These are phyloP conservation scores for Melinaea marsaeus DNA, from an alignment of 2,888 invertebrate genomes.

Conservation along the genomic window DNA sequence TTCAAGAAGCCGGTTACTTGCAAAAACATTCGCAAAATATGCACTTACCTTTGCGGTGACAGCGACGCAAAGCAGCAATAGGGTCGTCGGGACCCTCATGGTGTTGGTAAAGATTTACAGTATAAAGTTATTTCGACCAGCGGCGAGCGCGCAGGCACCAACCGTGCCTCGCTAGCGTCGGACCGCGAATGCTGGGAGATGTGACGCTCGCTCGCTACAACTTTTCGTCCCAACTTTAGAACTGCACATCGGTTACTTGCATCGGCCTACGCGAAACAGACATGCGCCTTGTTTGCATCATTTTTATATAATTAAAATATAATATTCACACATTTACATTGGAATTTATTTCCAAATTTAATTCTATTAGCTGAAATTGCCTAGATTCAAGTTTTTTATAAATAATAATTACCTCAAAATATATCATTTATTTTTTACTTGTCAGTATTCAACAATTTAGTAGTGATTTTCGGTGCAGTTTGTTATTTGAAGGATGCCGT, in stretches of 20 bases:
- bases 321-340: too few species aligned
- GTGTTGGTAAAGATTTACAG: constrained; percentile 39
- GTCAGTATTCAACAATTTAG: background rate
- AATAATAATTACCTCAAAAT: background rate
- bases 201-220: constrained; percentile 39
- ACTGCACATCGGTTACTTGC: constrained; percentile 38
- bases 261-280: constrained; percentile 44
- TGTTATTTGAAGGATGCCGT: constrained; percentile 13
- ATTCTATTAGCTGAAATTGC: too few species aligned
- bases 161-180: constrained; percentile 61
- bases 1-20: constrained; percentile 14
- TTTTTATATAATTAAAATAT: background rate
- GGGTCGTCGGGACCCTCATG: constrained; percentile 59
- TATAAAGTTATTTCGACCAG: constrained; percentile 50
- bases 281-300: constrained; percentile 39
- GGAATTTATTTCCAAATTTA: too few species aligned
- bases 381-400: background rate
- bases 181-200: constrained; percentile 58
- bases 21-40: constrained; percentile 27
- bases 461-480: constrained; percentile 8
- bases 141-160: constrained; percentile 54
- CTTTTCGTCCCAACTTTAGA: constrained; percentile 44
- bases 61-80: constrained; percentile 49
- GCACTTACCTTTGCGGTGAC: constrained; percentile 41
- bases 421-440: background rate